Evolutionary conservation across 2,797 vertebrate genomes (phyloP), one percentile per base, ranked within the genome.

Genomic region (Tolypeutes matacus): DNA sequence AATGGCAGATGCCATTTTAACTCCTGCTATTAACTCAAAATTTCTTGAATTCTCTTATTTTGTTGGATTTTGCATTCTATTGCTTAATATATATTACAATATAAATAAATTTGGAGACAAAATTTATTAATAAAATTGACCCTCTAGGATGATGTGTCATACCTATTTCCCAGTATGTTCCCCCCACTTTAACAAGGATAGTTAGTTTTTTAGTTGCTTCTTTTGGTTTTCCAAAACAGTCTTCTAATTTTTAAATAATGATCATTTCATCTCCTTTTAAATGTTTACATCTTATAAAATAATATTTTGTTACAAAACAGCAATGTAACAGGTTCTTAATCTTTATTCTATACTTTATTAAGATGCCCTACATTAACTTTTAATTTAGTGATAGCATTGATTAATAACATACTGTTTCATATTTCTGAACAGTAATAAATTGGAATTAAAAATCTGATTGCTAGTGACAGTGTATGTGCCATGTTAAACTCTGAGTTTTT

Each of bases 381-480:
- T 78, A 67, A 90, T 70, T 77, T 69, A 77, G 67, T 56, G 80
- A 94, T 86, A 81, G 86, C 75, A 64, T 15, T 53, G 62, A 53
- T 62, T 93, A 73, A 65, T 36, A 92, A 86, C 83, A 65, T 7
- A 3, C 67, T 70, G 51, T 84, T 77, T 39, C 58, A 1, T 56
- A 39, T 94, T 94, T 96, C 80, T 89, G 91, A 95, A 96, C 84
- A 87, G 93, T 78, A 67, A 86, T 67, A 46, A 58, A 69, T 89
- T 86, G 51, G 86, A 94, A 95, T 69, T 14, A 76, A 86, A 89
- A 95, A 86, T 93, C 90, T 82, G 27, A 73, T 88, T n/a, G 72
- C 76, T 89, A 21, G 80, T 83, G 84, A 51, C 93, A 67, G 53
- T 42, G 29, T 86, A 83, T 81, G 83, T 85, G 34, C 77, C 12